Evolutionary conservation across 2,797 vertebrate species (phyloP).

Genomic region (Austrolebias charrua): DNA sequence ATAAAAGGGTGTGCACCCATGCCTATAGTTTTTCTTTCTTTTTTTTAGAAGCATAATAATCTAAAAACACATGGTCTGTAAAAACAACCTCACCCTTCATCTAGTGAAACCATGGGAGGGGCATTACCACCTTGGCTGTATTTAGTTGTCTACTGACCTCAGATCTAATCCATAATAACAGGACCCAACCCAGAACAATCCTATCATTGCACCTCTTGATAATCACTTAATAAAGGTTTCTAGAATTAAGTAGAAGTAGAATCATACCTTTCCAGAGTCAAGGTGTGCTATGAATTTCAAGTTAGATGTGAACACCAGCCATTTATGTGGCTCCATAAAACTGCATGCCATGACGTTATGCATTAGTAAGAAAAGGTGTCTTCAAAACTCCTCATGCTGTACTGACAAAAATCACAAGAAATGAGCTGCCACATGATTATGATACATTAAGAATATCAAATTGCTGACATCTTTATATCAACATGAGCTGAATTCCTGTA

Average conservation of each 20-base stretch:
- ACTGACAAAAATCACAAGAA: not conserved
- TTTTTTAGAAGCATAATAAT: slow-evolving; percentile 70
- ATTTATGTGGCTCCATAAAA: slow-evolving; percentile 19
- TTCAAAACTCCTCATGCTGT: not conserved
- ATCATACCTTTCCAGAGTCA: slow-evolving; percentile 61
- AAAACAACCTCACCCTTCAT: slow-evolving; percentile 61
- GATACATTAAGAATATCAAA: not conserved
- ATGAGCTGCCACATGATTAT: too few species aligned
- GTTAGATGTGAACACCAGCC: slow-evolving; percentile 22
- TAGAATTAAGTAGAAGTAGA: slow-evolving; percentile 51
- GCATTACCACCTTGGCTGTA: slow-evolving; percentile 78
- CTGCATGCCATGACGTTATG: not conserved
- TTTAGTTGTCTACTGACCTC: slow-evolving; percentile 79
- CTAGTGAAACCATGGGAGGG: slow-evolving; percentile 75
- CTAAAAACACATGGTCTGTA: slow-evolving; percentile 68
- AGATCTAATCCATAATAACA: slow-evolving; percentile 81
- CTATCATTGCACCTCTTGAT: slow-evolving; percentile 77
- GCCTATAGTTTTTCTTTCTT: slow-evolving; percentile 61
- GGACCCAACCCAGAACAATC: slow-evolving; percentile 80
- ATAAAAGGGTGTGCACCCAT: slow-evolving; percentile 22
- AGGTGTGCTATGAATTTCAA: slow-evolving; percentile 45
- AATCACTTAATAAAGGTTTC: slow-evolving; percentile 71
- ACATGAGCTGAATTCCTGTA: too few species aligned
- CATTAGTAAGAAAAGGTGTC: not conserved
- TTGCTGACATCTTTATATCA: not conserved